Evolutionary conservation across 2,888 invertebrate species (phyloP).

Genomic region (Helobdella robusta): DNA sequence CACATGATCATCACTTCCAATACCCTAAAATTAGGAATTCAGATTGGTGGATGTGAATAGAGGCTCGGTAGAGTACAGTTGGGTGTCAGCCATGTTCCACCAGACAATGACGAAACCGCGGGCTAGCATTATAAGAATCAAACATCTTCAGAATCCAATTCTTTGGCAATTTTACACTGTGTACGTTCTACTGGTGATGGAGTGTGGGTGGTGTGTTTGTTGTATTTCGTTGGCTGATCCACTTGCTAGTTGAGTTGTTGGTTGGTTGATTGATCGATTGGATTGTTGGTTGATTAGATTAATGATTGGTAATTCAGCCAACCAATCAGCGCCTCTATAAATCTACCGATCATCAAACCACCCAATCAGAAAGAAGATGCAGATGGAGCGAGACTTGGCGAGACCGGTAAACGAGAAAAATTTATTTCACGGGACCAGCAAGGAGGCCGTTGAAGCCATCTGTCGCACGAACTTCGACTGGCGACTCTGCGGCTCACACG

Average conservation of each 20-base stretch:
- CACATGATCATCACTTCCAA: not conserved
- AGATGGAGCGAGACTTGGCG: slow-evolving; percentile 30
- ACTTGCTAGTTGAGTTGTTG: not conserved
- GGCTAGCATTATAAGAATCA: slow-evolving; percentile 39
- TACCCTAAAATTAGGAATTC: slow-evolving; percentile 31
- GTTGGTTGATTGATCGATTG: not conserved
- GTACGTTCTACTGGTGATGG: slow-evolving; percentile 36
- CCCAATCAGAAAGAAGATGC: slow-evolving; percentile 31
- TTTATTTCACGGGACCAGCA: slow-evolving; percentile 34
- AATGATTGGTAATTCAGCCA: not conserved
- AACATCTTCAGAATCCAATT: slow-evolving; percentile 44
- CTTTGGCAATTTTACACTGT: slow-evolving; percentile 44
- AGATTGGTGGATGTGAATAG: slow-evolving; percentile 38
- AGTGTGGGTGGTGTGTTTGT: not conserved
- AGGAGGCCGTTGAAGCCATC: slow-evolving; percentile 31
- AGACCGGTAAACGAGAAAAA: slow-evolving; percentile 29
- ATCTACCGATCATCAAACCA: not conserved
- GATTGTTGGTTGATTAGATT: not conserved
- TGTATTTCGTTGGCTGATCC: not conserved
- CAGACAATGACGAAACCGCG: slow-evolving; percentile 39
- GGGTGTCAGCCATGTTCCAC: slow-evolving; percentile 41
- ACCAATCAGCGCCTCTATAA: not conserved
- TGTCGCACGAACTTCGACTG: slow-evolving; percentile 36
- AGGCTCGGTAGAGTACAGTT: slow-evolving; percentile 39
- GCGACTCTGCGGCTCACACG: slow-evolving; percentile 34